Conservation (phyloP, 2,113 vertebrate species). For the Percina caprodes region DNA sequence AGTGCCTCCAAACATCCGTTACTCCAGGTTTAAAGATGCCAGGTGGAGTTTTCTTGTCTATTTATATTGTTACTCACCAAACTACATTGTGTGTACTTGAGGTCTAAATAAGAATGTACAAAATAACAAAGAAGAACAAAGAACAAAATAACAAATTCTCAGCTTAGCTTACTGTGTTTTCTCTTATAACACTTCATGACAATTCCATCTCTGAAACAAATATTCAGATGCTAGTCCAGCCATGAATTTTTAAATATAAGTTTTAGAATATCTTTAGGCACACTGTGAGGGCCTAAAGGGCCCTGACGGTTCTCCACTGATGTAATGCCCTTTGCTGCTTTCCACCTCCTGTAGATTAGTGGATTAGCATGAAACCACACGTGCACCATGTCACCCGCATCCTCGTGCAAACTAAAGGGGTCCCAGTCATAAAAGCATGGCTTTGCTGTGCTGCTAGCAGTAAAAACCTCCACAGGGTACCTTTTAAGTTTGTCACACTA, state of each 20-base stretch:
- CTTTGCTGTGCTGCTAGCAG: neutral
- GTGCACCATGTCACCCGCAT: neutral
- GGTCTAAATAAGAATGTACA: neutral
- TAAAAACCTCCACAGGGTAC: neutral
- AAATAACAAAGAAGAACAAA: too few species aligned
- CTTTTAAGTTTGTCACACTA: too few species aligned
- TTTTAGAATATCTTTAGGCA: too few species aligned
- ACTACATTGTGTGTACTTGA: neutral
- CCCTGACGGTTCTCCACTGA: too few species aligned
- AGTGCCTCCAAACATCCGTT: neutral
- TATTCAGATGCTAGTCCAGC: too few species aligned
- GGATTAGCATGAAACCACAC: neutral
- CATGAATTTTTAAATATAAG: too few species aligned
- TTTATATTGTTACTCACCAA: neutral
- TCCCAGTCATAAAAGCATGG: neutral
- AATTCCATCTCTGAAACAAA: too few species aligned
- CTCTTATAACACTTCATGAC: too few species aligned
- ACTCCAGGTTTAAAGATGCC: neutral
- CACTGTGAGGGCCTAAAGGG: too few species aligned
- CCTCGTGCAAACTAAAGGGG: neutral
- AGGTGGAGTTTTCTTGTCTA: neutral
- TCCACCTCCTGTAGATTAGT: neutral
- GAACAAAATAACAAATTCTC: too few species aligned
- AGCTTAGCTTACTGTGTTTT: too few species aligned
- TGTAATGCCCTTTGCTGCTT: neutral